A percentile compares a stretch with the other conserved stretches of the same genome.
These are phyloP conservation scores for Polyploca ridens DNA, from an alignment of 2,888 invertebrate genomes.

Conservation along the genomic window DNA sequence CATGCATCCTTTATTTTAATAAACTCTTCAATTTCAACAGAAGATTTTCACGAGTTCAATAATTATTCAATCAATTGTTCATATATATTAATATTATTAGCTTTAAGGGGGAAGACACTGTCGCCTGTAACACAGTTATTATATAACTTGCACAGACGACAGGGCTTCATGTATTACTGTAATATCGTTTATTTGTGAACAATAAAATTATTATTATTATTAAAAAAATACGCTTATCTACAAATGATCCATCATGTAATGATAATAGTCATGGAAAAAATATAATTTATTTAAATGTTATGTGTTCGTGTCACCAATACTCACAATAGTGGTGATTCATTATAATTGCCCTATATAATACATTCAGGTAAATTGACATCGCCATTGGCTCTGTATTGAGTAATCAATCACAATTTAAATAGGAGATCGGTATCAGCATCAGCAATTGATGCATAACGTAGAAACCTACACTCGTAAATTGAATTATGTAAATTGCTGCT, in stretches of 20 bases:
- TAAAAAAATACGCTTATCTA: neutral
- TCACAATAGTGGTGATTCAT: neutral
- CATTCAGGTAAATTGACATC: neutral
- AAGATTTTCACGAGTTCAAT: too few relatives aligned
- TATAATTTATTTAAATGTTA: neutral
- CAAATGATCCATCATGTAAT: neutral
- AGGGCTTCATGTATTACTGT: too few relatives aligned
- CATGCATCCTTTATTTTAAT: too few relatives aligned
- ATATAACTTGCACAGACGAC: too few relatives aligned
- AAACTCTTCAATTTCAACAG: too few relatives aligned
- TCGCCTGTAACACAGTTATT: too few relatives aligned
- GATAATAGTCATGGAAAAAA: neutral
- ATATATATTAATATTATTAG: too few relatives aligned
- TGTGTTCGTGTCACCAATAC: neutral
- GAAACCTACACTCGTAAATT: constrained; percentile 35
- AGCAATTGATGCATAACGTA: constrained; percentile 29
- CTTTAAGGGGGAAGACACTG: too few relatives aligned
- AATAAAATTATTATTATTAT: too few relatives aligned
- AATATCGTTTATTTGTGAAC: too few relatives aligned
- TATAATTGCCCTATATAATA: neutral
- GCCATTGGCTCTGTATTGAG: neutral
- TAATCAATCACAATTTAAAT: constrained; percentile 45
- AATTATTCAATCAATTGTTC: too few relatives aligned
- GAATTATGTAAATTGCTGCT: constrained; percentile 40
- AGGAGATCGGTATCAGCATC: constrained; percentile 37